phyloP scores from a whole-genome alignment of 1,140 invertebrate genomes.

The Streblospio benedicti region DNA sequence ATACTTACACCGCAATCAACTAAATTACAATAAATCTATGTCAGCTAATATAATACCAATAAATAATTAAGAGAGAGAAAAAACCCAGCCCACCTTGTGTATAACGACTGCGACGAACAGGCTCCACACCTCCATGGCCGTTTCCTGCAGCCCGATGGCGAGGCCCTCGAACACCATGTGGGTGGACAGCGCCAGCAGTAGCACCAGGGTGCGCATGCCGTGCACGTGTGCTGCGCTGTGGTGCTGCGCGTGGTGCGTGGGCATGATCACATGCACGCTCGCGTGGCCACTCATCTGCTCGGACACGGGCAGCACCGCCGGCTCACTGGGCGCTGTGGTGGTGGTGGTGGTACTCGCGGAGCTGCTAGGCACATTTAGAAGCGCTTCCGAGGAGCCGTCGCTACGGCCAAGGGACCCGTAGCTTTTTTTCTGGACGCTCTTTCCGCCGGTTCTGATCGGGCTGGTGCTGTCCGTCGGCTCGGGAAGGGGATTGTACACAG shows the following conservation, averaged over 20 bases:
- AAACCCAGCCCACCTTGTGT: constrained; percentile 69
- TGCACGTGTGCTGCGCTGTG: neutral
- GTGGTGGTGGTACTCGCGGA: no score
- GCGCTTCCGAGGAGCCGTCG: neutral
- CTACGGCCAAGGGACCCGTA: neutral
- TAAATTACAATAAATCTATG: no score
- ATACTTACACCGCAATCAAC: no score
- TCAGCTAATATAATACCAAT: no score
- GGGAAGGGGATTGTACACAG: neutral
- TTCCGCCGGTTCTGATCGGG: neutral
- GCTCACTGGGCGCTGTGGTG: no score
- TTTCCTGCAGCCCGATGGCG: constrained; percentile 31
- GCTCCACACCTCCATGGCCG: constrained; percentile 57
- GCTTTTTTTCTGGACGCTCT: no score
- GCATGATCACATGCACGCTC: neutral
- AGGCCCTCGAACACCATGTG: constrained; percentile 37
- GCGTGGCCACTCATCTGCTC: neutral
- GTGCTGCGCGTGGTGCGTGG: neutral
- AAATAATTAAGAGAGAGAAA: no score
- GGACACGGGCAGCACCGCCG: no score
- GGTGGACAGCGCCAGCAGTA: constrained; percentile 31
- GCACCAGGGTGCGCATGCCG: constrained; percentile 20
- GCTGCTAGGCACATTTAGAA: no score
- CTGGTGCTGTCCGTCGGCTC: neutral
- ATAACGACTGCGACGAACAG: constrained; percentile 55